These are phyloP conservation scores for Polypterus senegalus DNA, from an alignment of 2,113 vertebrate species.

Conservation along the genomic window DNA sequence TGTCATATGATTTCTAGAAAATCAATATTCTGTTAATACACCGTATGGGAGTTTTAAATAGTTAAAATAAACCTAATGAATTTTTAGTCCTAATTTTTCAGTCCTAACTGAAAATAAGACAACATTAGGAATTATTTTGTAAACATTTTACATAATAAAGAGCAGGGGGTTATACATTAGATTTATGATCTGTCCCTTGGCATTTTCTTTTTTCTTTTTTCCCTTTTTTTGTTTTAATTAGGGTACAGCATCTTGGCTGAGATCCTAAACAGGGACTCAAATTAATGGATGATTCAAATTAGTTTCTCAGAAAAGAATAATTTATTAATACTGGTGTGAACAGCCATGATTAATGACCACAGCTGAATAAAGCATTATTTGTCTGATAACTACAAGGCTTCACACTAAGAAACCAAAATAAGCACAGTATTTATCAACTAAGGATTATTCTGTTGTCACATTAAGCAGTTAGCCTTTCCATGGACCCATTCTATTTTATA, in stretches of 20 bases:
- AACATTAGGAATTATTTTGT: background rate
- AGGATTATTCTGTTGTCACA: background rate
- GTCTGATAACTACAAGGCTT: conserved; percentile 1
- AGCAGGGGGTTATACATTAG: background rate
- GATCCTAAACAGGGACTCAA: background rate
- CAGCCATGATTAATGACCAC: conserved; percentile 7
- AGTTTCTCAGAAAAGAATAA: conserved; percentile 4
- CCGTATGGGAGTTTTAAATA: too few species aligned
- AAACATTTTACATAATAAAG: conserved; percentile 10
- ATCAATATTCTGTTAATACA: too few species aligned
- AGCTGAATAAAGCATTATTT: conserved; percentile 4
- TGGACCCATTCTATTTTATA: too few species aligned
- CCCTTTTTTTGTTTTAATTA: conserved; percentile 5
- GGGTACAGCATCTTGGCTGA: conserved; percentile 11
- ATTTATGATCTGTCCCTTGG: conserved; percentile 4
- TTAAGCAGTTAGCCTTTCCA: too few species aligned
- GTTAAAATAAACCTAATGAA: too few species aligned
- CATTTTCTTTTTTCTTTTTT: conserved; percentile 5
- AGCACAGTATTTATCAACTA: conserved; percentile 6
- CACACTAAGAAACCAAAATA: conserved; percentile 1
- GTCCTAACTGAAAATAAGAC: background rate
- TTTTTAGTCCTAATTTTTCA: too few species aligned
- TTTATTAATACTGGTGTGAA: background rate
- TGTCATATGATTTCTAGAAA: too few species aligned
- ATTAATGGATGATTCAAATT: conserved; percentile 10